Evolutionary conservation across 2,888 invertebrate genomes (phyloP), one percentile per base, ranked within the genome.

Genomic region (Sphaeridia pumilis): DNA sequence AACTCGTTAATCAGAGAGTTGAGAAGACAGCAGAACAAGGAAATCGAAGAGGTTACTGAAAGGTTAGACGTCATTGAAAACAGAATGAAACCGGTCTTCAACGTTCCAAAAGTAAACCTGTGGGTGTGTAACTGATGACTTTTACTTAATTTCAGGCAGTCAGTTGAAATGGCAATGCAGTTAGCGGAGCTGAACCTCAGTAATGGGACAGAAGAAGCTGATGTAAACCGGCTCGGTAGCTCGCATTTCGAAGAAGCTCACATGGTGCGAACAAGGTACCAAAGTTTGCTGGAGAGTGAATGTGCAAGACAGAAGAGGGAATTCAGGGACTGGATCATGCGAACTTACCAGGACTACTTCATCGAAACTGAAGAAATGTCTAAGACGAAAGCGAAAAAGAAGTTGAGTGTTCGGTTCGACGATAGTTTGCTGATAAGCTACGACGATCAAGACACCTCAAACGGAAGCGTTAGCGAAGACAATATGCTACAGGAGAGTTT

Each of bases 281-380:
- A 71, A 43, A 73, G 72, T 43, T 84, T 88, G 73, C 74, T 94
- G 48, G 87, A 87, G 67, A 85, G 86, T 2, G 76, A 88, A 63
- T 79, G 83, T 66, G 84, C 86, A 60, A 84, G 84, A 42, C 94
- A 94, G 72, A 80, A 84, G 52, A 76, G 84, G 34, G 85, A 88
- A 66, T 92, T 90, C 69, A 77, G 88, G 49, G 80, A 88, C 66
- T 92, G 92, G 92, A 80, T 94, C 38, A 86, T 86, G 80, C 76
- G 78, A 66, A 78, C 86, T 56, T 75, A 87, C 46, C 83, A 83
- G 69, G 80, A 83, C 65, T 80, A 80, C 60, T 79, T 81, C 67
- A 76, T 78, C 56, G 75, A 74, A 68, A 72, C 73, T 44, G 66
- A 58, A 31, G 60, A 58, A 42, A 56, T 58, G 35, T 52, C 54